Percentiles rank a stretch among this genome's conserved stretches.
Evolutionary conservation across 53 echinoderm and acorn worm genomes (phyloP).

Genomic region (Hippasteria phrygiana): DNA sequence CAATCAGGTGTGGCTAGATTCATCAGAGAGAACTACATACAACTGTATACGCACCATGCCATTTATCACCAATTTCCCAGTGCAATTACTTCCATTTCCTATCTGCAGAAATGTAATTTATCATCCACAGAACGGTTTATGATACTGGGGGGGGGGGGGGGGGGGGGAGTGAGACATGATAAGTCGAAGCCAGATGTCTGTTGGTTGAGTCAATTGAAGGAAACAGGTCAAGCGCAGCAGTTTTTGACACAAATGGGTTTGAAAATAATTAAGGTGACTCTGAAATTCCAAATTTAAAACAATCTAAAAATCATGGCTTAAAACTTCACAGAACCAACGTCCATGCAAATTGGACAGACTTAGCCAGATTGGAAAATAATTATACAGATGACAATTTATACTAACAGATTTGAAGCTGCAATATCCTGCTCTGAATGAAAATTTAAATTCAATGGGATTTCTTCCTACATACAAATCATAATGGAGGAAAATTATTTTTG

Average conservation of each 20-base stretch:
- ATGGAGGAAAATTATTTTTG: too few relatives aligned
- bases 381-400: too few relatives aligned
- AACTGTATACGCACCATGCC: not conserved
- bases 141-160: conserved; percentile 18
- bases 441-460: too few relatives aligned
- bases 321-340: too few relatives aligned
- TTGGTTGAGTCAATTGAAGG: conserved; percentile 18
- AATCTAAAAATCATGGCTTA: not conserved
- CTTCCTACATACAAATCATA: too few relatives aligned
- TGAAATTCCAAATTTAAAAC: not conserved
- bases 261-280: not conserved
- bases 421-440: too few relatives aligned
- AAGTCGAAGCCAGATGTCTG: conserved; percentile 2
- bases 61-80: conserved; percentile 18
- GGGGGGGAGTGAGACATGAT: conserved; percentile 4
- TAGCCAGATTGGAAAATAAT: too few relatives aligned
- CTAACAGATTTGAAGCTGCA: too few relatives aligned
- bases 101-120: conserved; percentile 6
- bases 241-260: not conserved
- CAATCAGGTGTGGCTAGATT: not conserved
- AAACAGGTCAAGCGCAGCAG: conserved; percentile 32
- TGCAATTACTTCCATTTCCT: conserved; percentile 40
- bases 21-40: not conserved
- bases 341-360: too few relatives aligned
- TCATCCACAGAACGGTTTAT: conserved; percentile 25